Percentiles rank a stretch among this genome's conserved stretches.
phyloP scores from a whole-genome alignment of 2,113 vertebrate genomes.

The Phycodurus eques region DNA sequence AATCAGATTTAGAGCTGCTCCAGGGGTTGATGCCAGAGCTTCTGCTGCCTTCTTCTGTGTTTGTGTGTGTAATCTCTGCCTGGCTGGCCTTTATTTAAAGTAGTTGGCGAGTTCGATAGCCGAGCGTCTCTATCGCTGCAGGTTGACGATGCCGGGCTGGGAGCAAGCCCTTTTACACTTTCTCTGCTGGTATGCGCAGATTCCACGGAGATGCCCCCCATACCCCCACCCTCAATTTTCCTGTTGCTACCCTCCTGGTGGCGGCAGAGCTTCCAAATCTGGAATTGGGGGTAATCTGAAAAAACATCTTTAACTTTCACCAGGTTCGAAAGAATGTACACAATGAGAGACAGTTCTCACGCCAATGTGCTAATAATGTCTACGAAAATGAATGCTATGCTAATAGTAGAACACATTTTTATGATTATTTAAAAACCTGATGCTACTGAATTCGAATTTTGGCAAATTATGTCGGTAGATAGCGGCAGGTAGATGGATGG shows the following conservation, averaged over 20 bases:
- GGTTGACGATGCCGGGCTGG: conserved; percentile 53
- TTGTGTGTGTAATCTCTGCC: conserved; percentile 15
- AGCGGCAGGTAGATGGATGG: too few species aligned
- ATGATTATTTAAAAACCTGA: not conserved
- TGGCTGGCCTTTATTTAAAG: conserved; percentile 55
- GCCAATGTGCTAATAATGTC: too few species aligned
- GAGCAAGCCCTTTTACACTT: conserved; percentile 51
- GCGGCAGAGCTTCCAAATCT: conserved; percentile 18
- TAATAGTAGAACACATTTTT: not conserved
- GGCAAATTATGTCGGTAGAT: too few species aligned
- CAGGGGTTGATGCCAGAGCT: conserved; percentile 55
- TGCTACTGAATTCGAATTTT: too few species aligned
- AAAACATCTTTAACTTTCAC: conserved; percentile 19
- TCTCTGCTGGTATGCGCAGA: conserved; percentile 57
- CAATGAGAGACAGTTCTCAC: not conserved
- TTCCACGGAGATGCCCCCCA: conserved; percentile 50
- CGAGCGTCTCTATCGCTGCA: conserved; percentile 44
- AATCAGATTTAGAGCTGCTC: conserved; percentile 68
- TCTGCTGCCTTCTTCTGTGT: conserved; percentile 2
- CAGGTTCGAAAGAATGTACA: not conserved
- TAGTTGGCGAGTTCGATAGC: conserved; percentile 57
- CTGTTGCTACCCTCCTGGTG: conserved; percentile 38
- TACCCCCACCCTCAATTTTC: conserved; percentile 13
- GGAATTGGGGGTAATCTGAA: not conserved
- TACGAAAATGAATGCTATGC: not conserved